phyloP scores from a whole-genome alignment of 1,140 invertebrate genomes.

The Daktulosphaira vitifoliae region DNA sequence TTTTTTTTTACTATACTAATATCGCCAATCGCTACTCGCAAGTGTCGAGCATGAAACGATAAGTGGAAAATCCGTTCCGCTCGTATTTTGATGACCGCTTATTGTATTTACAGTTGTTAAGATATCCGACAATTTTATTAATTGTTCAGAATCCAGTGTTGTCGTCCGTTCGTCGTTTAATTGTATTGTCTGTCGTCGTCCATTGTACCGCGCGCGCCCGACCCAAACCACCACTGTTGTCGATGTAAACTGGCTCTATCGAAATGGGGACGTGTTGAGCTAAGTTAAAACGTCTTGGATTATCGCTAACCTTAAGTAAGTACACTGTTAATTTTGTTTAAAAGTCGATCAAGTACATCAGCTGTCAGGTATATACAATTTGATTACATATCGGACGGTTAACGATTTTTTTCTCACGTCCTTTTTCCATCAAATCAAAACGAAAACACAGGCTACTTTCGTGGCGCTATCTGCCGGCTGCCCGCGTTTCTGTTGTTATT shows the following conservation, averaged over 20 bases:
- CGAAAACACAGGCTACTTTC: slow-evolving; percentile 12
- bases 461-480: slow-evolving; percentile 21
- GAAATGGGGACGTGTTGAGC: slow-evolving; percentile 27
- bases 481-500: slow-evolving; percentile 27
- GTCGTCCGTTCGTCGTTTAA: not conserved
- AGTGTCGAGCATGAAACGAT: slow-evolving; percentile 33
- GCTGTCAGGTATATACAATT: not conserved
- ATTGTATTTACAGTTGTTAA: not conserved
- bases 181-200: not conserved
- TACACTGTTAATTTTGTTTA: not conserved
- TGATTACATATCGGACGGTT: not conserved
- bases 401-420: slow-evolving; percentile 27
- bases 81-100: slow-evolving; percentile 1
- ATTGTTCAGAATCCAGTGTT: too few species aligned
- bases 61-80: slow-evolving; percentile 12
- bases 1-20: slow-evolving; percentile 25
- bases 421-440: slow-evolving; percentile 29
- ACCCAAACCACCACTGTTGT: not conserved
- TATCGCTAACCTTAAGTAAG: not conserved
- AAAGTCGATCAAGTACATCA: too few species aligned
- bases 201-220: slow-evolving; percentile 15
- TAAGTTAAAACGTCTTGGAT: not conserved
- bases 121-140: not conserved
- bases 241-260: slow-evolving; percentile 4
- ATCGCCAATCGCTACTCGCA: slow-evolving; percentile 32